Percentiles rank a stretch among this genome's conserved stretches.
Conservation (phyloP, 2,113 vertebrate species). For the Haliaeetus leucogaster region DNA sequence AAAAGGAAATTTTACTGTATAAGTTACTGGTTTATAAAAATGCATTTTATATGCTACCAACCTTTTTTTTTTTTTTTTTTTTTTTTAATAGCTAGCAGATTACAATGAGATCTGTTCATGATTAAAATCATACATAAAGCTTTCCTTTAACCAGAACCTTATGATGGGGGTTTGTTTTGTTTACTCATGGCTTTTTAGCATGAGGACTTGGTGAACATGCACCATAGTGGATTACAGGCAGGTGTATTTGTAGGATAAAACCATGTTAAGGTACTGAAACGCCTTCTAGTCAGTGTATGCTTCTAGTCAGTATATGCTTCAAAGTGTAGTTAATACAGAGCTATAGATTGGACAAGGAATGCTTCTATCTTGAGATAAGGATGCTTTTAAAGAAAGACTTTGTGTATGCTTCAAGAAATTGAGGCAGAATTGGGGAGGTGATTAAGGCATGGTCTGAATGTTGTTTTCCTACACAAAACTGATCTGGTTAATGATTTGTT, state of each 20-base stretch:
- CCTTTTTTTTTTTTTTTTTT: no score
- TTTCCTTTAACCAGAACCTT: not conserved
- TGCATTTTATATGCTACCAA: not conserved
- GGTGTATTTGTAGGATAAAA: not conserved
- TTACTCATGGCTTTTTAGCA: not conserved
- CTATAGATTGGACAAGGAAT: not conserved
- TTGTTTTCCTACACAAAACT: not conserved
- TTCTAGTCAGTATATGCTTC: not conserved
- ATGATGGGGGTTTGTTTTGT: not conserved
- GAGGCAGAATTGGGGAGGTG: not conserved
- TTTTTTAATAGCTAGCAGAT: not conserved
- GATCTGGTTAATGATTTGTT: not conserved
- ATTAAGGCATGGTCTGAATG: not conserved
- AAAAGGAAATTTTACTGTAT: not conserved
- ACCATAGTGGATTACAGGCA: not conserved
- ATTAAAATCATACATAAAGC: not conserved
- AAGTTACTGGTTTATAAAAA: not conserved
- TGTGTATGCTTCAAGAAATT: not conserved
- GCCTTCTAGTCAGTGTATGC: not conserved
- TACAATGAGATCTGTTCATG: not conserved
- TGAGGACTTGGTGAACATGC: not conserved
- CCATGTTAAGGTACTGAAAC: not conserved
- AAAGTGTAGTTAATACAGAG: not conserved
- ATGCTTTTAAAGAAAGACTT: not conserved
- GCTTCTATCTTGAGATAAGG: not conserved